Base-by-base conservation (phyloP, 2,113 vertebrate genomes). In the Cyprinodon variegatus region DNA sequence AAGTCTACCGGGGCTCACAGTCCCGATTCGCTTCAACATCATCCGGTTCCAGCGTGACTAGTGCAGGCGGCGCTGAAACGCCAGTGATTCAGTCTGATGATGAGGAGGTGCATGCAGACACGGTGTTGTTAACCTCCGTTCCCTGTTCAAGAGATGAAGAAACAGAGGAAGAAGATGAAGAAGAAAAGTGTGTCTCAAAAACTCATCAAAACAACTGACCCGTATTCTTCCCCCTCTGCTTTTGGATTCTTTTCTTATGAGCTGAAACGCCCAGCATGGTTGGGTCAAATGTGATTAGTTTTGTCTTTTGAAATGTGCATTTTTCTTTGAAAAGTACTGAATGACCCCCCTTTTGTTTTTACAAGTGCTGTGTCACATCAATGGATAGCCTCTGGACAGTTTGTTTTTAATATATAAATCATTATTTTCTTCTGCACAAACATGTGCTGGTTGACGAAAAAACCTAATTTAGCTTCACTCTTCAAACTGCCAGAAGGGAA, bases 51-150 rank as follows among this genome's bases (percentile, higher is more conserved):
- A 95, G 93, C 11, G 94, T 95, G 57, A 94, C 92, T 63, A 96
- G 95, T 0, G 94, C 93, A 3, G 94, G 91, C 0, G 95, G 96
- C 38, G 91, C 80, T 0, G 95, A 96, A 83, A 97, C 96, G 0
- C 97, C 96, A 0, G 92, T 97, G 86, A 94, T 95, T 89, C 96
- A 97, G 86, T 97, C 96, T 0, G 97, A 98, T 2, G 95, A 96
- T 7, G 96, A 97, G 77, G 96, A 96, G 11, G 93, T 93, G 68
- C 94, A 94, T 29, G 94, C 90, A 22, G 96, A 96, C 93, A 95
- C 91, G 3, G 76, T 91, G 71, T 80, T 93, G 53, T 89, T 93
- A 70, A 92, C 88, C 67, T 89, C 89, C n/a, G 82, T 82, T 9
- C 90, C 92, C 48, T 84, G 83, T 9, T 53, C 59, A 13, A 83